Evolutionary conservation across 2,113 vertebrate species (phyloP).

Genomic region (Synchiropus splendidus): DNA sequence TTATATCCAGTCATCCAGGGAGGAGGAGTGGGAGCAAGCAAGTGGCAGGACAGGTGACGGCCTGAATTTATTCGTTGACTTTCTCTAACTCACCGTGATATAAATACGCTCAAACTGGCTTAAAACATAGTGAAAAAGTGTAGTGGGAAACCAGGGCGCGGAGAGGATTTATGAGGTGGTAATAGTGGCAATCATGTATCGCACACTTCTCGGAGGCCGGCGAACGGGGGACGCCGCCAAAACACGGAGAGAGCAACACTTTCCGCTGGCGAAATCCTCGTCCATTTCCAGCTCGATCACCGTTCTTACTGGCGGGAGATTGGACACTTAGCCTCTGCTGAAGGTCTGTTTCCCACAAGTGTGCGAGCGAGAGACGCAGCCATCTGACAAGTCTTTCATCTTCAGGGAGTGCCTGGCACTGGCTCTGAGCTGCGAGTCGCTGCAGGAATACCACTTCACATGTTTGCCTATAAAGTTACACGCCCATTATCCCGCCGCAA

Average conservation of each 20-base stretch:
- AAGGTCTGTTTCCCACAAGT: slow-evolving; percentile 66
- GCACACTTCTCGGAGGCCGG: slow-evolving; percentile 21
- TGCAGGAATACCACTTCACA: slow-evolving; percentile 59
- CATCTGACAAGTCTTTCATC: slow-evolving; percentile 63
- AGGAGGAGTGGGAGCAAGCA: no score
- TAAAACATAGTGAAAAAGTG: background rate
- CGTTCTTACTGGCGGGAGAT: slow-evolving; percentile 43
- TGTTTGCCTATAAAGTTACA: slow-evolving; percentile 68
- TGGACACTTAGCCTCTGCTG: slow-evolving; percentile 47
- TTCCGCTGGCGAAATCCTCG: slow-evolving; percentile 35
- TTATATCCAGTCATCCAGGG: no score
- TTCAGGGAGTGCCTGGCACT: slow-evolving; percentile 50
- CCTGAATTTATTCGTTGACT: no score
- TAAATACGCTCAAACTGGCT: no score
- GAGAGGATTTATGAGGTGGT: slow-evolving; percentile 48
- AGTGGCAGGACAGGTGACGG: no score
- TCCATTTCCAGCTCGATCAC: slow-evolving; percentile 49
- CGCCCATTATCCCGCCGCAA: slow-evolving; percentile 58
- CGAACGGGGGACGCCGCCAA: slow-evolving; percentile 23
- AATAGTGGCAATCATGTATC: slow-evolving; percentile 41
- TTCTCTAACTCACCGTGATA: no score
- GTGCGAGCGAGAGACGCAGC: slow-evolving; percentile 44
- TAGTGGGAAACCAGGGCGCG: slow-evolving; percentile 27
- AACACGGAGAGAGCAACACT: slow-evolving; percentile 11
- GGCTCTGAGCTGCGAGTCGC: slow-evolving; percentile 36